A percentile compares a stretch with the other conserved stretches of the same genome.
Conservation (phyloP, 2,888 invertebrate genomes). For the Autographa pulchrina region DNA sequence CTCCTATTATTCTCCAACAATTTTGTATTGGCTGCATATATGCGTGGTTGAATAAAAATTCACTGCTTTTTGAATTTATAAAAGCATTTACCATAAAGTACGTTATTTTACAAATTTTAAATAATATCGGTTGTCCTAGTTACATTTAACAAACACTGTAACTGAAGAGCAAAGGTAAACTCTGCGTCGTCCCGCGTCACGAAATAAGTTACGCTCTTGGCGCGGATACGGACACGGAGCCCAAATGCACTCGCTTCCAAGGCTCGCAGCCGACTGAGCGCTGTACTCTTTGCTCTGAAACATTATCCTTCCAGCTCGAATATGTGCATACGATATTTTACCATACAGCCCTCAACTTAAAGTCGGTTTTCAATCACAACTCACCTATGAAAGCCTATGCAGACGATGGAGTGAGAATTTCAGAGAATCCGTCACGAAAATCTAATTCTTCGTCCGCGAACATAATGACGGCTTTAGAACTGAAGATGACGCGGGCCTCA, state of each 20-base stretch:
- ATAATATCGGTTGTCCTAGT: not conserved
- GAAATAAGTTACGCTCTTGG: conserved; percentile 82
- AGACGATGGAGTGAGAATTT: conserved; percentile 71
- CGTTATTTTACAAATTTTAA: conserved; percentile 8
- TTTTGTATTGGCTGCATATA: conserved; percentile 19
- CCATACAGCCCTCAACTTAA: conserved; percentile 61
- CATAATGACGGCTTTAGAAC: conserved; percentile 87
- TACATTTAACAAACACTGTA: conserved; percentile 38
- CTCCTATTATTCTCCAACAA: conserved; percentile 29
- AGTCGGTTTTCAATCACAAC: conserved; percentile 60
- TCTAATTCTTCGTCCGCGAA: conserved; percentile 84
- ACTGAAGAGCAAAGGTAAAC: conserved; percentile 30
- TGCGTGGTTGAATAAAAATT: conserved; percentile 11
- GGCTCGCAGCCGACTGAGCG: conserved; percentile 84
- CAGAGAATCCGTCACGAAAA: conserved; percentile 79
- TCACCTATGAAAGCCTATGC: conserved; percentile 42
- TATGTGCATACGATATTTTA: conserved; percentile 61
- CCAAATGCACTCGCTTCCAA: conserved; percentile 72
- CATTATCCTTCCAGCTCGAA: conserved; percentile 67
- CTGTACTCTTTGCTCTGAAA: conserved; percentile 73
- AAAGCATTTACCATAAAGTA: conserved; percentile 13
- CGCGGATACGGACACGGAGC: conserved; percentile 59
- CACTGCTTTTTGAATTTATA: conserved; percentile 21
- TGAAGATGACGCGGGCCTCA: conserved; percentile 78
- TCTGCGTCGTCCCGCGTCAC: conserved; percentile 63